Base-by-base conservation (phyloP, 2,113 vertebrate genomes). In the Syrrhaptes paradoxus region DNA sequence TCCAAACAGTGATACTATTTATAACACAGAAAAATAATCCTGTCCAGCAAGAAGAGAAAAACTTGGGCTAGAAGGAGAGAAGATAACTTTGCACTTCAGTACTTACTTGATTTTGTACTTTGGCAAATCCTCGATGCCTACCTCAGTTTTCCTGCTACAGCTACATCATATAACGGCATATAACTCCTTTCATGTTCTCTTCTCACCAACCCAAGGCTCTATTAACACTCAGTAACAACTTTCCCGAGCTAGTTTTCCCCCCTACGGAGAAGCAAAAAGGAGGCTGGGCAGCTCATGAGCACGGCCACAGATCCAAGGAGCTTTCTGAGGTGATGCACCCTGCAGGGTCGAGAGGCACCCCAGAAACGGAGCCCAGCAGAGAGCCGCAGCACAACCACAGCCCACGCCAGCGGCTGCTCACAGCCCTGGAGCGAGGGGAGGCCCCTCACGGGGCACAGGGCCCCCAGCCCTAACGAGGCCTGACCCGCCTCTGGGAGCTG, bases 271-370 rank as follows among this genome's bases (percentile, higher is more conserved):
- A 45, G 25, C 51, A 13, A 22, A 13, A 51, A 13, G 11, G 4
- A 36, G 18, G 8, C 28, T 1, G 46, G 8, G 58, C 16, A 57
- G 32, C 26, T 16, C 36, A 4, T 0, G 29, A 8, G 21, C 34
- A 68, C 9, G 32, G 34, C 41, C 28, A 9, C 28, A 13, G 38
- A 15, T 2, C 20, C 19, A 1, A 0, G 26, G 10, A 57, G 49
- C n/a, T 0, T 36, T 24, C 52, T 10, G 38, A 43, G 20, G 3
- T 0, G 13, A 11, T 0, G 4, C 36, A 29, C 48, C 34, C 21
- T 3, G n/a, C 4, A 34, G 26, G 17, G 15, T 31, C 25, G 16
- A 25, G 36, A 14, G 24, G 8, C 36, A 32, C 12, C 31, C 17
- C 43, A 18, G 10, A 46, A 25, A 3, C 1, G 2, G 21, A 13